Conservation (phyloP, 1,140 invertebrate genomes). For the Acromyrmex charruanus region DNA sequence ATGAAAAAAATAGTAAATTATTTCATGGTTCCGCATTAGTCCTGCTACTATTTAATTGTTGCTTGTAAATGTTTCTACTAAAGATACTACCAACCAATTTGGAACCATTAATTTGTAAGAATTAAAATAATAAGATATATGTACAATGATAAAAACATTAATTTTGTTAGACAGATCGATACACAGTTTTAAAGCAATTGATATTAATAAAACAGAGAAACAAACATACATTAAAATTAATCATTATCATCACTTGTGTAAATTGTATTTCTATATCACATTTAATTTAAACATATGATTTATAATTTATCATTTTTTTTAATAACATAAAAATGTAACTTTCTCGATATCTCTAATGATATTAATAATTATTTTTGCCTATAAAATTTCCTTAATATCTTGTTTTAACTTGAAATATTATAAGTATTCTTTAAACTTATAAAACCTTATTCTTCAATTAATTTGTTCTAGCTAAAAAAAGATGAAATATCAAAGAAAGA, state of each 20-base stretch:
- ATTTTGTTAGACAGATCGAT: not conserved
- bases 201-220: not conserved
- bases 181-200: not conserved
- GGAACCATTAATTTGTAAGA: not conserved
- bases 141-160: not conserved
- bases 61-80: not conserved
- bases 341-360: not conserved
- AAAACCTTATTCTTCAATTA: not conserved
- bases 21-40: not conserved
- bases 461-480: not conserved
- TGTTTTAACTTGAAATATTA: not conserved
- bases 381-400: slow-evolving; percentile 10
- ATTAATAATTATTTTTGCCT: not conserved
- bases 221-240: not conserved
- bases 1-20: not conserved
- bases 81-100: not conserved
- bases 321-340: not conserved
- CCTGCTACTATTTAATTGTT: not conserved
- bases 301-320: not conserved
- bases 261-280: not conserved
- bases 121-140: not conserved
- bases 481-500: not conserved
- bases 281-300: not conserved
- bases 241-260: not conserved
- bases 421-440: not conserved